phyloP scores from a whole-genome alignment of 1,140 invertebrate genomes.

The Macrostomum lignano region DNA sequence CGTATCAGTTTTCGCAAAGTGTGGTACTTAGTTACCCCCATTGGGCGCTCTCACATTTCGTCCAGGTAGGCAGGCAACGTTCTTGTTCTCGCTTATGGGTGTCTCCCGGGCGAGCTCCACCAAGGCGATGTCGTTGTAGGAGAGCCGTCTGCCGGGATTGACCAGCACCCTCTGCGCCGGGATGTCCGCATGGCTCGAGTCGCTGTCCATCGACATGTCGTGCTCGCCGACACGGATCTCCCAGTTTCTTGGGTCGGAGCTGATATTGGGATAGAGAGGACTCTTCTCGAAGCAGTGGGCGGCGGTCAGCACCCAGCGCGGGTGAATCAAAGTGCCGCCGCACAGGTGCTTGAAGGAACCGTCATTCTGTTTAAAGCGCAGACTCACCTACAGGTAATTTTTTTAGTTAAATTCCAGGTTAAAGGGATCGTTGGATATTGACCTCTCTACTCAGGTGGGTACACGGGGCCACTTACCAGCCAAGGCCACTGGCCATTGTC shows the following conservation, averaged over 20 bases:
- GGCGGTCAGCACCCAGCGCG: conserved; percentile 26
- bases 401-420: not conserved
- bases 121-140: conserved; percentile 29
- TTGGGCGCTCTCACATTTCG: no score
- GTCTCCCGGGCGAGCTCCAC: conserved; percentile 18
- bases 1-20: no score
- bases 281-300: conserved; percentile 25
- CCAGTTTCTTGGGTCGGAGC: conserved; percentile 9
- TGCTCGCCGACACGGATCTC: conserved; percentile 30
- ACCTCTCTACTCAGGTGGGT: not conserved
- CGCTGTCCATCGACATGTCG: conserved; percentile 19
- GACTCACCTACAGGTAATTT: conserved; percentile 5
- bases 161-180: conserved; percentile 9
- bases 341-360: conserved; percentile 17
- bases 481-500: conserved; percentile 17
- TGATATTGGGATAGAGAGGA: conserved; percentile 6
- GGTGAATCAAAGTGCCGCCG: conserved; percentile 22
- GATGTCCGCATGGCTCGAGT: conserved; percentile 10
- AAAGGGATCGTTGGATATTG: not conserved
- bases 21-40: no score
- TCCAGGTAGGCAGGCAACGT: conserved; percentile 28
- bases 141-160: conserved; percentile 10
- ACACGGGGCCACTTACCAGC: conserved; percentile 10
- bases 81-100: conserved; percentile 18
- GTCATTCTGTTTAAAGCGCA: conserved; percentile 2